These are phyloP conservation scores for Ia io DNA, from an alignment of 2,113 vertebrate genomes.

Conservation along the genomic window DNA sequence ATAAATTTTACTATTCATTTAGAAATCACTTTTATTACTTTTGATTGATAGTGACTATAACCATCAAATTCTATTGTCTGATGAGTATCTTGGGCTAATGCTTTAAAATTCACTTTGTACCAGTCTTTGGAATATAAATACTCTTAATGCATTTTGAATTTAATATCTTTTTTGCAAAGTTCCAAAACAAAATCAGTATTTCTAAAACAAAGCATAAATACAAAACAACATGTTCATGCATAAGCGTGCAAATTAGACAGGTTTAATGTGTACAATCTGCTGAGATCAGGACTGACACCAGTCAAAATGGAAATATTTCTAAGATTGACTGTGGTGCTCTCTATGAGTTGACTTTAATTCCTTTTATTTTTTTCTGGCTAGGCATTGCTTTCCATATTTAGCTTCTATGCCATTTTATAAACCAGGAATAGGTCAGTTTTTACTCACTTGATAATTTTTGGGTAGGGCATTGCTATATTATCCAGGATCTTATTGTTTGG, in stretches of 20 bases:
- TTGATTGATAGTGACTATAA: constrained; percentile 56
- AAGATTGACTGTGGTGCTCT: background rate
- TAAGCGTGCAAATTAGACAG: background rate
- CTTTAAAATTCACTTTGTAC: background rate
- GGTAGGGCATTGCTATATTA: background rate
- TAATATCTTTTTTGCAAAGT: background rate
- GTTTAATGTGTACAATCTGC: background rate
- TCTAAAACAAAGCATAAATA: background rate
- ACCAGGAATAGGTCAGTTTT: background rate
- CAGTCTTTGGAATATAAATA: background rate
- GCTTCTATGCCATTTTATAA: background rate
- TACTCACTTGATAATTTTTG: background rate
- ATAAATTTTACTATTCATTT: constrained; percentile 67
- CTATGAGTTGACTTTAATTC: background rate
- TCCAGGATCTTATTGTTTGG: background rate
- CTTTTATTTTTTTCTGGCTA: background rate
- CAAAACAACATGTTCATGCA: background rate
- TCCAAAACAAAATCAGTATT: background rate
- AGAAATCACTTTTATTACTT: constrained; percentile 69
- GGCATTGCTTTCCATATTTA: background rate
- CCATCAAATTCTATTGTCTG: constrained; percentile 34
- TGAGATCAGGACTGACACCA: background rate
- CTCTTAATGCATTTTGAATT: background rate
- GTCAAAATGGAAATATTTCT: background rate
- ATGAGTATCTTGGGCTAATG: background rate